Percentiles rank a stretch among this genome's conserved stretches.
Conservation (phyloP, 2,797 vertebrate genomes). For the Okamejei kenojei region DNA sequence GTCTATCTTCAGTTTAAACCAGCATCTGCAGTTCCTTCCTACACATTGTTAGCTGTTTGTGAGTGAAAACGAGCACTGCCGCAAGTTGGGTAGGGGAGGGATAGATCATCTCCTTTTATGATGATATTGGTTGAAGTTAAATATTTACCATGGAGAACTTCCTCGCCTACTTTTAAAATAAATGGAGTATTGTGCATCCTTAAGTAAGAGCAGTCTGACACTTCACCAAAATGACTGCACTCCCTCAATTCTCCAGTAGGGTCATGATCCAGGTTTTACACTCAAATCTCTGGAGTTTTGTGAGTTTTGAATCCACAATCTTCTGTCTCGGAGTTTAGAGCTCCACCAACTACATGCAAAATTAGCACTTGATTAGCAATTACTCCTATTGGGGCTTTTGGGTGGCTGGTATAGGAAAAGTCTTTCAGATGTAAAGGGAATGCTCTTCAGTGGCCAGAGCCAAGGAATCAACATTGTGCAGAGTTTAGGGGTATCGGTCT, state of each 20-base stretch:
- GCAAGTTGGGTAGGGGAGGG: too few species aligned
- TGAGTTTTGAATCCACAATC: neutral
- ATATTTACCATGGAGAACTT: neutral
- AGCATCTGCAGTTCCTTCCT: too few species aligned
- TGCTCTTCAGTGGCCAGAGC: neutral
- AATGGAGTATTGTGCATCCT: neutral
- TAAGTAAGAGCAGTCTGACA: neutral
- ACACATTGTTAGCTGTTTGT: too few species aligned
- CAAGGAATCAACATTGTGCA: neutral
- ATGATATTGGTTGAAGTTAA: neutral
- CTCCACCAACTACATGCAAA: neutral
- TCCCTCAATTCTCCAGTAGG: neutral
- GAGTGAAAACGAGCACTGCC: too few species aligned
- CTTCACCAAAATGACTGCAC: neutral
- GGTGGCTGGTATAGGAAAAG: neutral
- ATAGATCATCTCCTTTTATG: too few species aligned
- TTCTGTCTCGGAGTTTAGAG: neutral
- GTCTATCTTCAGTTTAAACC: too few species aligned
- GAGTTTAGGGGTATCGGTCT: neutral
- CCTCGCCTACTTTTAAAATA: too few species aligned
- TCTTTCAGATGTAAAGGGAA: neutral
- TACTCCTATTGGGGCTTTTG: neutral
- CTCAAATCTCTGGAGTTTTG: neutral
- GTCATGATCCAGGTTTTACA: neutral
- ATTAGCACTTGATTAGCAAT: neutral